Base-by-base conservation (phyloP, 1,140 invertebrate genomes). In the Gryllus bimaculatus region DNA sequence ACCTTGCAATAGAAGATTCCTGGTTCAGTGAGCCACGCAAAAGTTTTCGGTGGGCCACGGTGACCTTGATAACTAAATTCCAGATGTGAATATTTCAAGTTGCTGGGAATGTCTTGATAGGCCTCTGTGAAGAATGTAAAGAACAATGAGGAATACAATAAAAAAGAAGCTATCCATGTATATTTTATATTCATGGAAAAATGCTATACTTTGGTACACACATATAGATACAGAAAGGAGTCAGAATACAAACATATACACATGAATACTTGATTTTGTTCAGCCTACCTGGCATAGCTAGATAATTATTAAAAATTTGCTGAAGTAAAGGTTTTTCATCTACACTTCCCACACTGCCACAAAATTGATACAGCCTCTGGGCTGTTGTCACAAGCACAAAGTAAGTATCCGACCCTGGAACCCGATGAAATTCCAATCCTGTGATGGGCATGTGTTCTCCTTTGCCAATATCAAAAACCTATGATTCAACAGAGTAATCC, bases 381-480 rank as follows among this genome's bases (percentile, higher is more conserved):
- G 93, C 89, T 26, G 96, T 97, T 0, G 95, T 93, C 0, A 93
- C 93, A 80, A 98, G 91, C 73, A 98, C 92, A 77, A 94, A 89
- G 83, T 92, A 94, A 82, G 89, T 92, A 78, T 92, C 90, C 0
- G 90, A 88, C 81, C 90, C 90, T 8, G 91, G 88, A 66, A 94
- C 85, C 83, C 91, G 90, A 83, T 94, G 91, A 84, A 96, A 95
- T 84, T 96, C 93, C 74, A 98, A 87, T 0, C 94, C 95, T 74
- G 93, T 96, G 54, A 98, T 94, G 0, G 94, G 91, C 76, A 91
- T 92, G 75, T 92, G 89, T 74, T 87, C 87, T 0, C 90, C 91
- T 87, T 92, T 91, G 12, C 94, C 94, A 80, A 97, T 90, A 84
- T 96, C 95, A 84, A 96, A 97, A 66, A 97, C 90, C 94, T 95